Percentiles rank a stretch among this genome's conserved stretches.
Evolutionary conservation across 1,140 invertebrate genomes (phyloP).

Genomic region (Megalopta genalis): DNA sequence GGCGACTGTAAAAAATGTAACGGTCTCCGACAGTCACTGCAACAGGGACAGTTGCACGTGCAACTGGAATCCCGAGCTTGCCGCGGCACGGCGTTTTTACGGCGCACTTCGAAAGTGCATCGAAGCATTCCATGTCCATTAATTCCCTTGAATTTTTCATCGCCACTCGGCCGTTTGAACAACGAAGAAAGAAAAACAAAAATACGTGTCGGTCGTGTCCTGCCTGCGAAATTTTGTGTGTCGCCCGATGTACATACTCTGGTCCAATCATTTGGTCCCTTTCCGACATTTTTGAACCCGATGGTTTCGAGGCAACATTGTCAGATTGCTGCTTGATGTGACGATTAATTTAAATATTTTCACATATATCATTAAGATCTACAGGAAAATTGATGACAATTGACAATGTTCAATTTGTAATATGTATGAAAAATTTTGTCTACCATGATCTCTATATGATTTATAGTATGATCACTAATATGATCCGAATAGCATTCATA

Average conservation of each 20-base stretch:
- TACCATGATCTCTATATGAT: too few relatives aligned
- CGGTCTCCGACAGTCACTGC: background rate
- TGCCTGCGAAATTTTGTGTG: background rate
- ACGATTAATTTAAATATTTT: too few relatives aligned
- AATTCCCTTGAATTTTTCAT: conserved; percentile 21
- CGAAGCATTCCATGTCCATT: background rate
- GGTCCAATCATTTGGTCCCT: background rate
- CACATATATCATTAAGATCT: too few relatives aligned
- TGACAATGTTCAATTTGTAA: too few relatives aligned
- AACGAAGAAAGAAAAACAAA: background rate
- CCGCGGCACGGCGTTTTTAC: background rate
- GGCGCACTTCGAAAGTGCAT: background rate
- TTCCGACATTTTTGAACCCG: background rate
- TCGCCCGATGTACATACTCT: background rate
- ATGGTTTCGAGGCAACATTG: too few relatives aligned
- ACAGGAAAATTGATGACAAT: too few relatives aligned
- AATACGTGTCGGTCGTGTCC: background rate
- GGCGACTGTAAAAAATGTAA: conserved; percentile 28
- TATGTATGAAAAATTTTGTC: too few relatives aligned
- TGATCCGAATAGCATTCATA: too few relatives aligned
- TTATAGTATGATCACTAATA: too few relatives aligned
- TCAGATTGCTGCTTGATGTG: too few relatives aligned
- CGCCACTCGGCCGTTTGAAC: background rate
- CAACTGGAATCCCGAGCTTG: background rate
- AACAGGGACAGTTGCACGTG: background rate